Conservation (phyloP, 2,113 vertebrate species). For the Bubalus kerabau region DNA sequence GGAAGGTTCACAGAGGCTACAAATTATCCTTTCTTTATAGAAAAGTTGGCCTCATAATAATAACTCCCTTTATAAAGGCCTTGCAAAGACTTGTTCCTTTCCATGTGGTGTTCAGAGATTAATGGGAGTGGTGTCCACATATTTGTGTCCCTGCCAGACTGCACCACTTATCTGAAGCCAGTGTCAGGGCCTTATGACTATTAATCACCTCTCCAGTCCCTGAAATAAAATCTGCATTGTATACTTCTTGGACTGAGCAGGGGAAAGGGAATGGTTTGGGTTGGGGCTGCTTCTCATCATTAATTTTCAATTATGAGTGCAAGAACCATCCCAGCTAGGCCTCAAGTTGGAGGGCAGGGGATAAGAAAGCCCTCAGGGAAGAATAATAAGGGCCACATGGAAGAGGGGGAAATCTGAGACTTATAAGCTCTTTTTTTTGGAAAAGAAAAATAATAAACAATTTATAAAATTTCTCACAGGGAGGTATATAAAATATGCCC, state of each 20-base stretch:
- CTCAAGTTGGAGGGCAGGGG: not conserved
- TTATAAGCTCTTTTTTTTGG: slow-evolving; percentile 20
- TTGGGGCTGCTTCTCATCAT: slow-evolving; percentile 51
- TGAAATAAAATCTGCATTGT: slow-evolving; percentile 66
- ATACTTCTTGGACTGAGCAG: slow-evolving; percentile 4
- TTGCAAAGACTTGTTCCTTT: slow-evolving; percentile 41
- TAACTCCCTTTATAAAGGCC: slow-evolving; percentile 55
- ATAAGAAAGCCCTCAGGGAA: slow-evolving; percentile 33
- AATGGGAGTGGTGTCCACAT: slow-evolving; percentile 53
- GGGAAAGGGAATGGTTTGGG: slow-evolving; percentile 21
- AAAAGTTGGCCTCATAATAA: slow-evolving; percentile 61
- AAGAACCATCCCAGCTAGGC: slow-evolving; percentile 35
- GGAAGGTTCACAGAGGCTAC: slow-evolving; percentile 43
- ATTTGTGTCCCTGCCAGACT: slow-evolving; percentile 57
- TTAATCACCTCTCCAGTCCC: slow-evolving; percentile 8
- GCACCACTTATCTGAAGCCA: slow-evolving; percentile 36
- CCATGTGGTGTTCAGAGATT: slow-evolving; percentile 60
- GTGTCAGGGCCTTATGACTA: slow-evolving; percentile 34
- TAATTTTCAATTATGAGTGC: slow-evolving; percentile 58
- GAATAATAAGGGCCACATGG: slow-evolving; percentile 18
- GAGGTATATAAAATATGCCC: not conserved
- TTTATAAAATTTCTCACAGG: slow-evolving; percentile 24
- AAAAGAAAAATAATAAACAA: slow-evolving; percentile 50
- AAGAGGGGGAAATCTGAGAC: not conserved
- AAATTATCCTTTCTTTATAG: slow-evolving; percentile 58